Percentiles rank a stretch among this genome's conserved stretches.
Evolutionary conservation across 2,797 vertebrate species (phyloP).

Genomic region (Zenarchopterus dispar): DNA sequence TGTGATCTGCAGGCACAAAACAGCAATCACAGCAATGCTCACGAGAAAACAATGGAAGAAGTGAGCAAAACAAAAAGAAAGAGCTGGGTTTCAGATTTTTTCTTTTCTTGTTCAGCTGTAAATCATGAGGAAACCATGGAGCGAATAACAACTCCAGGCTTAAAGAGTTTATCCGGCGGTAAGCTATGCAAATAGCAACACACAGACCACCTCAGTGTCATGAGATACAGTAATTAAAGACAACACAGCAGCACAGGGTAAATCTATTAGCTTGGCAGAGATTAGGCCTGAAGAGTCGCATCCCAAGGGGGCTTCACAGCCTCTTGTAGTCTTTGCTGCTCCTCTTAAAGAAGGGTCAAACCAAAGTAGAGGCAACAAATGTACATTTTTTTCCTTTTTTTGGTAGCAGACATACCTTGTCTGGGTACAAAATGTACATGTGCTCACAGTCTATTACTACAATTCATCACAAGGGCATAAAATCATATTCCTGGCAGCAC

Average conservation of each 20-base stretch:
- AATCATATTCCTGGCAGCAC: slow-evolving; percentile 20
- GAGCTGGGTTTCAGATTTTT: slow-evolving; percentile 37
- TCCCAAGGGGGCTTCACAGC: slow-evolving; percentile 41
- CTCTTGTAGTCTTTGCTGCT: slow-evolving; percentile 47
- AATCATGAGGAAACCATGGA: slow-evolving; percentile 66
- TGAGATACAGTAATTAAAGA: slow-evolving; percentile 82
- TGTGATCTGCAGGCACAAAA: slow-evolving; percentile 62
- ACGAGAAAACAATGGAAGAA: slow-evolving; percentile 43
- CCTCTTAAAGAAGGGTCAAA: slow-evolving; percentile 29
- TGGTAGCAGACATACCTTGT: slow-evolving; percentile 8
- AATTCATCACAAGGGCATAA: slow-evolving; percentile 48
- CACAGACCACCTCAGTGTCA: slow-evolving; percentile 74
- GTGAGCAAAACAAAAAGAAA: slow-evolving; percentile 30
- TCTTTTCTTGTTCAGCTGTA: slow-evolving; percentile 54
- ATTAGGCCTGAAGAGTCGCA: slow-evolving; percentile 72
- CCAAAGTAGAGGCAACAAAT: slow-evolving; percentile 19
- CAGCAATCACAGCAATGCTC: slow-evolving; percentile 64
- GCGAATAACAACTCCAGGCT: slow-evolving; percentile 70
- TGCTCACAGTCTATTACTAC: slow-evolving; percentile 35
- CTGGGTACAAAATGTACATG: slow-evolving; percentile 12
- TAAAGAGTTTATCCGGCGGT: slow-evolving; percentile 73
- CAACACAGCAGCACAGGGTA: slow-evolving; percentile 70
- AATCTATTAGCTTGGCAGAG: slow-evolving; percentile 79
- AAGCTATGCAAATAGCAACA: slow-evolving; percentile 77
- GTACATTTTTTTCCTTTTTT: slow-evolving; percentile 4